Conservation (phyloP, 2,797 vertebrate species). For the Sebastes oblongus region DNA sequence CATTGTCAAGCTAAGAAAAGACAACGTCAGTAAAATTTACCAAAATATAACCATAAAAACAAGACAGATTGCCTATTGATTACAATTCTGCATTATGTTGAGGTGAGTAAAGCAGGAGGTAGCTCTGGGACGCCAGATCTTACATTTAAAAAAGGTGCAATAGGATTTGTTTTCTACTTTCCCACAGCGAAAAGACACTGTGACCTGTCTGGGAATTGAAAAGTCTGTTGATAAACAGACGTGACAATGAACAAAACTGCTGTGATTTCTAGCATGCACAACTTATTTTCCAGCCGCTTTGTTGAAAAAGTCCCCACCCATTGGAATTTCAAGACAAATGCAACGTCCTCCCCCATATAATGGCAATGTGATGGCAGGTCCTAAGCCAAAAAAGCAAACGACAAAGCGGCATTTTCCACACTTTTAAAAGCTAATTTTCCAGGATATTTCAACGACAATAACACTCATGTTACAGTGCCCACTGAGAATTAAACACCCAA, state of each 20-base stretch:
- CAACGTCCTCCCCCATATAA: slow-evolving; percentile 5
- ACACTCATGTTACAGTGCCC: neutral
- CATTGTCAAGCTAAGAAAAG: neutral
- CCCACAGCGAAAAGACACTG: neutral
- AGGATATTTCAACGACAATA: no score
- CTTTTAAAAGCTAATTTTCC: neutral
- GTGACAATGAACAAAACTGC: neutral
- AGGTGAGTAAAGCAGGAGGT: neutral
- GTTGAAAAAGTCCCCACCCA: neutral
- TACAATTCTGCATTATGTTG: neutral
- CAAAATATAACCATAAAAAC: neutral
- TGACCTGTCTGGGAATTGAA: neutral
- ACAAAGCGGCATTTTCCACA: neutral
- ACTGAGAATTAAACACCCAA: neutral
- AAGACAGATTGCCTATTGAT: neutral
- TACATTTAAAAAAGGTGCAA: neutral
- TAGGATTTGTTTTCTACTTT: no score
- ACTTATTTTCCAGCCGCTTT: neutral
- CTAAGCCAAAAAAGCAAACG: neutral
- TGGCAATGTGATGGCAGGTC: neutral
- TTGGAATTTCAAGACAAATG: neutral
- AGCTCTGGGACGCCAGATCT: neutral
- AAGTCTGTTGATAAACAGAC: neutral
- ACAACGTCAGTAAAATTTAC: neutral
- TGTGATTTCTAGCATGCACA: no score